A percentile compares a stretch with the other conserved stretches of the same genome.
phyloP scores from a whole-genome alignment of 2,888 invertebrate genomes.

The Hartigia nigra region DNA sequence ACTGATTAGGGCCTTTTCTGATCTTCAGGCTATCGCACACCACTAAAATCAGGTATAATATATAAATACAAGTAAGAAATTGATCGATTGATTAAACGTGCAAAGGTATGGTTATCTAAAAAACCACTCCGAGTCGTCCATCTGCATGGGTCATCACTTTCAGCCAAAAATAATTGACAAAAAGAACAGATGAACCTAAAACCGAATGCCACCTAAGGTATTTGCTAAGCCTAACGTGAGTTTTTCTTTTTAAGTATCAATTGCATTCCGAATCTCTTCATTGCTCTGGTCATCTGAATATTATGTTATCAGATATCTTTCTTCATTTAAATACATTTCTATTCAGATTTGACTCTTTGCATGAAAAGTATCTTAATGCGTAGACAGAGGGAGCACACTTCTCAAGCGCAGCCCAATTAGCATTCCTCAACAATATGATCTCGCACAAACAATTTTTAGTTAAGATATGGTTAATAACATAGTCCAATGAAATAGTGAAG shows the following conservation, averaged over 20 bases:
- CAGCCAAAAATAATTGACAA: slow-evolving; percentile 7
- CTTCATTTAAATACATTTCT: not conserved
- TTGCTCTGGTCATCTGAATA: slow-evolving; percentile 13
- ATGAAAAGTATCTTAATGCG: not conserved
- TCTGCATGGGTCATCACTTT: slow-evolving; percentile 3
- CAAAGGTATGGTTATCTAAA: slow-evolving; percentile 34
- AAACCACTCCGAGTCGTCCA: slow-evolving; percentile 31
- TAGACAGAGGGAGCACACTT: not conserved
- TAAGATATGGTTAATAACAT: not conserved
- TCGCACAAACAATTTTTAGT: not conserved
- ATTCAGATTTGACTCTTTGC: not conserved
- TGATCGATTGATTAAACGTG: slow-evolving; percentile 41
- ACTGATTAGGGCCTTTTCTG: not conserved
- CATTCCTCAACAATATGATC: not conserved
- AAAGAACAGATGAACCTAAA: slow-evolving; percentile 7
- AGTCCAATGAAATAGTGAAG: not conserved
- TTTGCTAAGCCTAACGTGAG: slow-evolving; percentile 37
- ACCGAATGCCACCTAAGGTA: slow-evolving; percentile 4
- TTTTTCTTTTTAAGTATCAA: slow-evolving; percentile 18
- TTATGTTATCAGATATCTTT: not conserved
- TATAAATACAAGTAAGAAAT: slow-evolving; percentile 40
- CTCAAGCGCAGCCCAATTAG: not conserved
- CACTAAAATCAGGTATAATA: slow-evolving; percentile 49
- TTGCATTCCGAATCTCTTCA: slow-evolving; percentile 38
- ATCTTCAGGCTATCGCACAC: slow-evolving; percentile 57